These are phyloP conservation scores for Spondyliosoma cantharus DNA, from an alignment of 2,797 vertebrate genomes.

Conservation along the genomic window DNA sequence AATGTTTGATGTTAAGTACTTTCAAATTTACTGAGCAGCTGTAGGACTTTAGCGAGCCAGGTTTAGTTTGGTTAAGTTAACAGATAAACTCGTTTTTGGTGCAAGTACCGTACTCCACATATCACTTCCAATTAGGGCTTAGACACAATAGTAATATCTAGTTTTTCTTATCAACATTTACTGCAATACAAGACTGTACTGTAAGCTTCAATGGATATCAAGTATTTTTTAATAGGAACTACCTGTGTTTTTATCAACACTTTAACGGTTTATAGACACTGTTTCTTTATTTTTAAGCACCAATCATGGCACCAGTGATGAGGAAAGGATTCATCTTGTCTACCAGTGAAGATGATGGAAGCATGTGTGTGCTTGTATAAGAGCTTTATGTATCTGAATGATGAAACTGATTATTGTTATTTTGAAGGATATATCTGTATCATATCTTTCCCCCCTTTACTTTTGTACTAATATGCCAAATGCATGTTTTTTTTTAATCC, in stretches of 20 bases:
- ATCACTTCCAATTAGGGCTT: conserved; percentile 69
- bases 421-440: conserved; percentile 46
- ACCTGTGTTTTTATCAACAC: conserved; percentile 69
- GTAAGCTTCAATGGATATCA: conserved; percentile 65
- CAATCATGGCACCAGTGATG: conserved; percentile 51
- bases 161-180: conserved; percentile 61
- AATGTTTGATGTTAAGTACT: conserved; percentile 69
- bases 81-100: conserved; percentile 47
- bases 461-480: conserved; percentile 59
- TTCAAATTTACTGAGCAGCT: conserved; percentile 48
- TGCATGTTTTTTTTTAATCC: conserved; percentile 56
- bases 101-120: conserved; percentile 64
- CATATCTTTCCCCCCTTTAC: conserved; percentile 41
- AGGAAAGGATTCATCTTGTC: conserved; percentile 48
- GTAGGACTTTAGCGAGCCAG: conserved; percentile 56
- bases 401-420: conserved; percentile 29
- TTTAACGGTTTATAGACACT: conserved; percentile 59
- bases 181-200: conserved; percentile 68
- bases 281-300: conserved; percentile 55
- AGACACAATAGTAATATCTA: conserved; percentile 42
- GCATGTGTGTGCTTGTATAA: conserved; percentile 72
- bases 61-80: conserved; percentile 62
- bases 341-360: conserved; percentile 53
- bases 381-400: conserved; percentile 63
- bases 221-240: conserved; percentile 65